Evolutionary conservation across 2,797 vertebrate species (phyloP).

Genomic region (Lepus oiostolus): DNA sequence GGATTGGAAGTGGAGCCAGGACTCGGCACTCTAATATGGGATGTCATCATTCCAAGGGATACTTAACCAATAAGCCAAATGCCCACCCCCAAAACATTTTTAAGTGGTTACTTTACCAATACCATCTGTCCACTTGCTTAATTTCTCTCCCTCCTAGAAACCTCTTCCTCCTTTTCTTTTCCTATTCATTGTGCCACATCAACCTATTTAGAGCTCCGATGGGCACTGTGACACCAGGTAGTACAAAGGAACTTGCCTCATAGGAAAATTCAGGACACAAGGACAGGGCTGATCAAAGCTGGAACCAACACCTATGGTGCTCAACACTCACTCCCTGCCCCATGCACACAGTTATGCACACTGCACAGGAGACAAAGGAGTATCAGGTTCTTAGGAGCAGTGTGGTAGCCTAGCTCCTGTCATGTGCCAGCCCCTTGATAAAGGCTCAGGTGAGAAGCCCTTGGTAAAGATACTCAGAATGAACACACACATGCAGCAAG

Average conservation of each 20-base stretch:
- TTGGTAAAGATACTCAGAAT: not conserved
- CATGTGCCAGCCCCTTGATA: not conserved
- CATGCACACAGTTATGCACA: no score
- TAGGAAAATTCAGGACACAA: not conserved
- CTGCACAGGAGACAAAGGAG: accelerated
- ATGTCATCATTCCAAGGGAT: no score
- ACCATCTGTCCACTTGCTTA: not conserved
- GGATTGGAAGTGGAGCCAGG: no score
- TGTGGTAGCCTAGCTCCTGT: not conserved
- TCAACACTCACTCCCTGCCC: not conserved
- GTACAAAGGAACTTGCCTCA: not conserved
- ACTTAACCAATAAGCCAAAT: no score
- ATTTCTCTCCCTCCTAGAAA: not conserved
- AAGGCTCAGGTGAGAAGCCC: no score
- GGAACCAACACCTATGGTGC: not conserved
- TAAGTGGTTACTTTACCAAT: not conserved
- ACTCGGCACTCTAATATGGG: no score
- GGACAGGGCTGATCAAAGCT: not conserved
- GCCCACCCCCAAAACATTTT: not conserved
- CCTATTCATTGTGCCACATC: not conserved
- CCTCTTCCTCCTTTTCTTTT: no score
- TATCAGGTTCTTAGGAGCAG: not conserved
- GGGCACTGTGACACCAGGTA: no score
- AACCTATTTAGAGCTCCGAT: not conserved
- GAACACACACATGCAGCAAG: not conserved